These are phyloP conservation scores for Cyclopterus lumpus DNA, from an alignment of 2,797 vertebrate genomes.

Conservation along the genomic window DNA sequence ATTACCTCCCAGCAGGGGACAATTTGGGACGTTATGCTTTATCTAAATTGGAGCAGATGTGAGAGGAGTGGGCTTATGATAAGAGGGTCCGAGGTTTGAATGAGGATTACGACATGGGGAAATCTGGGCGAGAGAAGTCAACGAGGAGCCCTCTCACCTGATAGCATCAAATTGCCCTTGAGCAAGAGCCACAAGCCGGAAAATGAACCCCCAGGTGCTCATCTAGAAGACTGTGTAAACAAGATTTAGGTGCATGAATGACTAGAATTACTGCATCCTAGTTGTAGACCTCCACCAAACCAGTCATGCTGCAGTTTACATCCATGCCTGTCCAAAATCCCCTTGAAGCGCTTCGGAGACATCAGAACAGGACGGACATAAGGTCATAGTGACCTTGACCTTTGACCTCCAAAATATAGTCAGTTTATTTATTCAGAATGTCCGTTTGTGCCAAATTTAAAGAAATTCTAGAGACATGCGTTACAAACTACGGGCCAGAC, in stretches of 20 bases:
- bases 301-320: neutral
- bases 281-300: too few relatives aligned
- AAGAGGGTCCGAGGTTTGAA: slow-evolving; percentile 55
- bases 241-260: neutral
- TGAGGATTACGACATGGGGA: slow-evolving; percentile 25
- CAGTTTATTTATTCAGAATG: too few relatives aligned
- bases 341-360: too few relatives aligned
- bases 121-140: slow-evolving; percentile 1
- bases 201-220: neutral
- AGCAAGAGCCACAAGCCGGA: neutral
- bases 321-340: too few relatives aligned
- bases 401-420: too few relatives aligned
- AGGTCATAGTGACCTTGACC: too few relatives aligned
- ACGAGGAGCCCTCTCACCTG: neutral
- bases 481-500: too few relatives aligned
- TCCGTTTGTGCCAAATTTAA: too few relatives aligned
- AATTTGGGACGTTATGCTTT: slow-evolving; percentile 59
- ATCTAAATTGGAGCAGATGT: slow-evolving; percentile 65
- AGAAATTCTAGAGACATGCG: too few relatives aligned
- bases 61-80: slow-evolving; percentile 29
- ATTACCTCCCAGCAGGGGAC: slow-evolving; percentile 67
- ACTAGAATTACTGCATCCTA: neutral
- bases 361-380: too few relatives aligned
- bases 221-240: neutral
- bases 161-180: neutral